Percentiles rank a stretch among this genome's conserved stretches.
Evolutionary conservation across 1,140 invertebrate species (phyloP).

Genomic region (Drosophila fuyamai): DNA sequence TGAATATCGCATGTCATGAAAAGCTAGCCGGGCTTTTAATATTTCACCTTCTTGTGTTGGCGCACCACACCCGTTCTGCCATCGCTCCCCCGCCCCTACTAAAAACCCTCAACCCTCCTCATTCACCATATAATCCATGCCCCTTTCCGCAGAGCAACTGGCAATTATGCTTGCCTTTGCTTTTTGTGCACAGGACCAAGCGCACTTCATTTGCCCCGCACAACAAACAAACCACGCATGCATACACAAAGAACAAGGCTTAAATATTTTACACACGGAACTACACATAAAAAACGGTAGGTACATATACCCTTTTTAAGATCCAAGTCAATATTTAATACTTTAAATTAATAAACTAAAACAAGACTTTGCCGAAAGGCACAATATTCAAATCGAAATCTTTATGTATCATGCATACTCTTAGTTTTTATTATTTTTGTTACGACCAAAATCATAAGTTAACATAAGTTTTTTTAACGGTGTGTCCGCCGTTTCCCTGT

Average conservation of each 20-base stretch:
- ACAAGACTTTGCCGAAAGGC: too few species aligned
- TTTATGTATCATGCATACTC: too few species aligned
- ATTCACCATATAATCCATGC: conserved; percentile 23
- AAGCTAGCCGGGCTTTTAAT: conserved; percentile 1
- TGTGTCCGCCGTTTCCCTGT: background rate
- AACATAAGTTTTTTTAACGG: background rate
- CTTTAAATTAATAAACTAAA: too few species aligned
- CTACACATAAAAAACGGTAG: too few species aligned
- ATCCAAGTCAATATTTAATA: too few species aligned
- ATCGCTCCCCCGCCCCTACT: background rate
- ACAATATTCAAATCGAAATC: too few species aligned
- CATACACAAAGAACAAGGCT: background rate
- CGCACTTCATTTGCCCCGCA: conserved; percentile 60
- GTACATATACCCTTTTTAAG: too few species aligned
- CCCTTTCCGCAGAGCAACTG: conserved; percentile 17
- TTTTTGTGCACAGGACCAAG: conserved; percentile 38
- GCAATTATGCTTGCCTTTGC: conserved; percentile 56
- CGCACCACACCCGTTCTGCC: conserved; percentile 8
- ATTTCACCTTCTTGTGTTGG: conserved; percentile 22
- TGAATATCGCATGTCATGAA: conserved; percentile 27
- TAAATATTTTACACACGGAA: too few species aligned
- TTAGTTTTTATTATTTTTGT: too few species aligned
- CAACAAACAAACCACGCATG: conserved; percentile 30
- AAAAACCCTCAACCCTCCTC: background rate
- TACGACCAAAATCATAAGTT: background rate